Evolutionary conservation across 2,797 vertebrate genomes (phyloP), one percentile per base, ranked within the genome.

Genomic region (Mionectes olivaceus): DNA sequence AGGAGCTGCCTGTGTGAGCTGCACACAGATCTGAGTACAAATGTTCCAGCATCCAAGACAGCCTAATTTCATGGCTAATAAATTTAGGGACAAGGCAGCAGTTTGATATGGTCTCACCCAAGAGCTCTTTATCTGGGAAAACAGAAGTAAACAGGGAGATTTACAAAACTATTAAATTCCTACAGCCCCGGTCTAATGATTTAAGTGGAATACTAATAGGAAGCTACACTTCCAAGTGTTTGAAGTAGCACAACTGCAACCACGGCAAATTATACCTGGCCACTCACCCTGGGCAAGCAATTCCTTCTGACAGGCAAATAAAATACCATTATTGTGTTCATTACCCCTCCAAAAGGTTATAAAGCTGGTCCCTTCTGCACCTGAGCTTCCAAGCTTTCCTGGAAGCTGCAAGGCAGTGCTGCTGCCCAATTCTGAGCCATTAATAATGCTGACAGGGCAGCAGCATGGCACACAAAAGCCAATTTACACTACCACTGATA

Each of bases 61-160:
- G 67, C 11, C 87, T 88, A 61, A 93, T 96, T 96, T 96, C 73
- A 83, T 74, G 87, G 74, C 68, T 88, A 94, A 93, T 91, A 89
- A 77, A 92, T 91, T 83, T 68, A 92, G 76, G 74, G 70, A 91
- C 67, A 74, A 84, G 82, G 89, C 63, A 91, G 68, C 18, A 33
- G 73, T 79, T 60, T 89, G 76, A 76, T 68, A 86, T 0, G 0
- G 76, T 83, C 74, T 90, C 49, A 91, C 44, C 74, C 63, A 77
- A 77, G 59, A 93, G 87, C 67, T 80, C 79, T 94, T 89, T 69
- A 82, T 71, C 83, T 89, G 68, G 37, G 59, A 79, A 94, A 96
- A 76, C 18, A 91, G 67, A 87, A 84, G 64, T 83, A 87, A 97
- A 89, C 35, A 80, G 50, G 63, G 70, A 92, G 69, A 94, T 96